Percentiles rank a stretch among this genome's conserved stretches.
These are phyloP conservation scores for Oegoconia quadripuncta DNA, from an alignment of 2,888 invertebrate genomes.

Conservation along the genomic window DNA sequence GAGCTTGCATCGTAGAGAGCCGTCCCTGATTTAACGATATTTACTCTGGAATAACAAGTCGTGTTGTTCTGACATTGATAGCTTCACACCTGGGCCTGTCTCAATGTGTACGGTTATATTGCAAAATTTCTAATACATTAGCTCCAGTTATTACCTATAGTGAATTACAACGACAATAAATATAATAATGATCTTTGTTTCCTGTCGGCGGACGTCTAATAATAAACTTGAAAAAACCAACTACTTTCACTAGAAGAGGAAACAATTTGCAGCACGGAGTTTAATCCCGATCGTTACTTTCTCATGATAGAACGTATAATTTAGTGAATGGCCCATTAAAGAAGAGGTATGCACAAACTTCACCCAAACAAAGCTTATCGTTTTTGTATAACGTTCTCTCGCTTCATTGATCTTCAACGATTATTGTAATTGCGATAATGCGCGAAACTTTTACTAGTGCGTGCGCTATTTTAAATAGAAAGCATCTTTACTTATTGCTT, in stretches of 20 bases:
- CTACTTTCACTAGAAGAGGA: conserved; percentile 59
- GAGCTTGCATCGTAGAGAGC: conserved; percentile 22
- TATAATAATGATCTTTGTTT: conserved; percentile 22
- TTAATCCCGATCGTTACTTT: conserved; percentile 59
- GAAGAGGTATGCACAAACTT: conserved; percentile 50
- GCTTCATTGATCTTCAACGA: conserved; percentile 49
- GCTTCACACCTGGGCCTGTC: conserved; percentile 43
- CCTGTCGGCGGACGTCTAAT: conserved; percentile 29
- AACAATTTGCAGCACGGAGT: conserved; percentile 48
- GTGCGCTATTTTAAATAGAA: conserved; percentile 44
- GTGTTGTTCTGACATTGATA: conserved; percentile 44
- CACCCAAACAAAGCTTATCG: conserved; percentile 50
- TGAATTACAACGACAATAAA: conserved; percentile 1
- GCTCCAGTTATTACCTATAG: conserved; percentile 6
- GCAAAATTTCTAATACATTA: conserved; percentile 1
- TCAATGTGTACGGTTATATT: conserved; percentile 20
- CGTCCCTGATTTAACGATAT: conserved; percentile 54
- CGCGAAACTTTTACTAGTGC: conserved; percentile 53
- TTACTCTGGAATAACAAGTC: conserved; percentile 52
- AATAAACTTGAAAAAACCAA: conserved; percentile 27
- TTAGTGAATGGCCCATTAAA: conserved; percentile 56
- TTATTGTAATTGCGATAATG: conserved; percentile 52
- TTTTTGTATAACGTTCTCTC: conserved; percentile 46
- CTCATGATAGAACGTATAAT: conserved; percentile 60
- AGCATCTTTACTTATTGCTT: conserved; percentile 46